phyloP scores from a whole-genome alignment of 2,888 invertebrate genomes.

The Xestia c-nigrum region DNA sequence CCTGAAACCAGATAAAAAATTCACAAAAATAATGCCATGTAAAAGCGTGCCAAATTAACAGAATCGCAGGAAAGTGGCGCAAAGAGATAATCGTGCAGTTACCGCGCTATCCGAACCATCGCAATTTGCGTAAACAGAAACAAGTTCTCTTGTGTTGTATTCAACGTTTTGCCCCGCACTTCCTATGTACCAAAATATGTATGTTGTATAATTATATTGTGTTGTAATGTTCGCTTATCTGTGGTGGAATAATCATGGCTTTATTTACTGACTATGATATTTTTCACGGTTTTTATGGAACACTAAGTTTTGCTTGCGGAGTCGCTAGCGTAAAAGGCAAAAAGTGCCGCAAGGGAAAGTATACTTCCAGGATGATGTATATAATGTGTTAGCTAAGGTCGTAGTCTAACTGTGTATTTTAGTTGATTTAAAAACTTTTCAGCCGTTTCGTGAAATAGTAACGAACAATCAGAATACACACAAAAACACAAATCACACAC shows the following conservation, averaged over 20 bases:
- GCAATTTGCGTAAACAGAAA: slow-evolving; percentile 61
- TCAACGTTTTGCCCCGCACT: slow-evolving; percentile 41
- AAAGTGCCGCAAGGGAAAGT: too few species aligned
- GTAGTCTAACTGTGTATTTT: neutral
- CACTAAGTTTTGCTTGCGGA: neutral
- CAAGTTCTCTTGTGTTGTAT: slow-evolving; percentile 34
- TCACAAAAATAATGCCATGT: slow-evolving; percentile 14
- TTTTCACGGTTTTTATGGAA: neutral
- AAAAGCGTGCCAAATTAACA: slow-evolving; percentile 56
- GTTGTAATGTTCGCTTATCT: slow-evolving; percentile 13
- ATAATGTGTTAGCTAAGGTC: neutral
- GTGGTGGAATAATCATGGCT: neutral
- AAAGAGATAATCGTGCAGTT: slow-evolving; percentile 61
- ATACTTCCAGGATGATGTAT: neutral
- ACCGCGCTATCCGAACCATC: slow-evolving; percentile 55
- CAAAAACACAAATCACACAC: too few species aligned
- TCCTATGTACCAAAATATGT: slow-evolving; percentile 24
- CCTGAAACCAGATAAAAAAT: slow-evolving; percentile 6
- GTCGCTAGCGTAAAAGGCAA: neutral
- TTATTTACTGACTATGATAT: neutral
- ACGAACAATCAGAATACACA: too few species aligned
- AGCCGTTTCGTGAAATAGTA: too few species aligned
- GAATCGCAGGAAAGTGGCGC: slow-evolving; percentile 42
- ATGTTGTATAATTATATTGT: slow-evolving; percentile 12
- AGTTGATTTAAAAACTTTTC: neutral